A percentile compares a stretch with the other conserved stretches of the same genome.
These are phyloP conservation scores for Apotomis turbidana DNA, from an alignment of 2,888 invertebrate genomes.

Conservation along the genomic window DNA sequence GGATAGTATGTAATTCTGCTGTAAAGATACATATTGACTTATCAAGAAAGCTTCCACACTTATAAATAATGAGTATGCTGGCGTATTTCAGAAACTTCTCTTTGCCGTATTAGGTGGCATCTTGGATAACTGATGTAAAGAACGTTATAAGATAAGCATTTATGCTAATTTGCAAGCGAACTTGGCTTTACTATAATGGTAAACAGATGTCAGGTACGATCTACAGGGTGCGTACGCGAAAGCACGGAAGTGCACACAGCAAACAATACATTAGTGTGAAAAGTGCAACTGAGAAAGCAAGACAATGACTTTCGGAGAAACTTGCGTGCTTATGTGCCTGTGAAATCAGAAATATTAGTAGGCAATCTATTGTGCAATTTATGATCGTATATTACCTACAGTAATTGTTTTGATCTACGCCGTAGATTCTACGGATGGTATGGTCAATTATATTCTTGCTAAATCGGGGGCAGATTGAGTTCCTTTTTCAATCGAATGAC, in stretches of 20 bases:
- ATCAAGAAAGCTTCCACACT: slow-evolving; percentile 18
- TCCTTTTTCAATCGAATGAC: too few relatives aligned
- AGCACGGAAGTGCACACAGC: slow-evolving; percentile 41
- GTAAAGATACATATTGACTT: slow-evolving; percentile 8
- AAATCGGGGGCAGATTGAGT: too few relatives aligned
- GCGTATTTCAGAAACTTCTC: slow-evolving; percentile 27
- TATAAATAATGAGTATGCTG: slow-evolving; percentile 21
- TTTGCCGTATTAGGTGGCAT: slow-evolving; percentile 9
- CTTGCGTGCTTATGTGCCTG: slow-evolving; percentile 9
- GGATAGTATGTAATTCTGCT: slow-evolving; percentile 1
- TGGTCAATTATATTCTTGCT: too few relatives aligned
- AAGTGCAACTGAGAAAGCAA: slow-evolving; percentile 22
- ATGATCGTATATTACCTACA: not conserved
- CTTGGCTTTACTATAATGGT: slow-evolving; percentile 48
- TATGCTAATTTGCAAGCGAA: slow-evolving; percentile 48
- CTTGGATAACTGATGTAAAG: slow-evolving; percentile 37
- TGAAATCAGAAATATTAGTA: slow-evolving; percentile 5
- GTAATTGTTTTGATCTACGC: too few relatives aligned
- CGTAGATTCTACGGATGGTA: too few relatives aligned
- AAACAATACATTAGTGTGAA: slow-evolving; percentile 30
- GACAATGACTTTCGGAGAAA: slow-evolving; percentile 26
- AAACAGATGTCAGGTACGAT: slow-evolving; percentile 44
- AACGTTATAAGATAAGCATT: slow-evolving; percentile 48
- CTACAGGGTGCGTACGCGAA: slow-evolving; percentile 39
- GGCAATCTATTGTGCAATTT: slow-evolving; percentile 3